Evolutionary conservation across 2,113 vertebrate species (phyloP).

Genomic region (Clupea harengus): DNA sequence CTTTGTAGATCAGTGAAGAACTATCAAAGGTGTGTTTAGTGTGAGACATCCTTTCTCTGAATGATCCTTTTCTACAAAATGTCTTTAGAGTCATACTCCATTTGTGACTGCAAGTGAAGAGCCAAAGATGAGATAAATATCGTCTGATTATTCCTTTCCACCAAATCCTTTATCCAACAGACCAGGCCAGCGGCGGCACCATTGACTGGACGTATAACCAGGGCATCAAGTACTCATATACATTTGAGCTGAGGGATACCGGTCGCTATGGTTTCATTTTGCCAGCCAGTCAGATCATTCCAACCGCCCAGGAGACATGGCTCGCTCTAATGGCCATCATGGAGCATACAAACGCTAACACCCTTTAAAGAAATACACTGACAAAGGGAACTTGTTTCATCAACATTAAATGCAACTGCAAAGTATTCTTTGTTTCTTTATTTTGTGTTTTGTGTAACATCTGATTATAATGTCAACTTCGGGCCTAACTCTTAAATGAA

Average conservation of each 20-base stretch:
- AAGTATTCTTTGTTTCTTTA: not conserved
- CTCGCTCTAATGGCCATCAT: constrained; percentile 82
- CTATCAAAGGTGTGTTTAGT: not conserved
- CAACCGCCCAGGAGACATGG: constrained; percentile 89
- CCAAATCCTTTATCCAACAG: constrained; percentile 58
- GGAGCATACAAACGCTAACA: constrained; percentile 61
- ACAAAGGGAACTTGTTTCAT: not conserved
- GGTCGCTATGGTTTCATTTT: constrained; percentile 86
- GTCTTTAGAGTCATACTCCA: not conserved
- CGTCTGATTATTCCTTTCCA: not conserved
- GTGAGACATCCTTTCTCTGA: not conserved
- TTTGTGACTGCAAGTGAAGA: too few relatives aligned
- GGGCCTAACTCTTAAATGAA: too few relatives aligned
- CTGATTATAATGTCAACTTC: not conserved
- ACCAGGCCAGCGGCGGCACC: constrained; percentile 81
- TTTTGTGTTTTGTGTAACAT: not conserved
- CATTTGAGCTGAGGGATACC: constrained; percentile 90
- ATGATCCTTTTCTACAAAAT: too few relatives aligned
- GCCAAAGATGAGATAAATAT: not conserved
- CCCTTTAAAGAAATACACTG: not conserved
- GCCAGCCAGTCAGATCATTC: constrained; percentile 86
- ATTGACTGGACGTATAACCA: constrained; percentile 89
- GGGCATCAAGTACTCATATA: constrained; percentile 91
- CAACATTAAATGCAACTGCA: not conserved
- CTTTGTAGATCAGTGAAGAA: not conserved